Conservation (phyloP, 2,797 vertebrate species). For the Glyptemys insculpta region DNA sequence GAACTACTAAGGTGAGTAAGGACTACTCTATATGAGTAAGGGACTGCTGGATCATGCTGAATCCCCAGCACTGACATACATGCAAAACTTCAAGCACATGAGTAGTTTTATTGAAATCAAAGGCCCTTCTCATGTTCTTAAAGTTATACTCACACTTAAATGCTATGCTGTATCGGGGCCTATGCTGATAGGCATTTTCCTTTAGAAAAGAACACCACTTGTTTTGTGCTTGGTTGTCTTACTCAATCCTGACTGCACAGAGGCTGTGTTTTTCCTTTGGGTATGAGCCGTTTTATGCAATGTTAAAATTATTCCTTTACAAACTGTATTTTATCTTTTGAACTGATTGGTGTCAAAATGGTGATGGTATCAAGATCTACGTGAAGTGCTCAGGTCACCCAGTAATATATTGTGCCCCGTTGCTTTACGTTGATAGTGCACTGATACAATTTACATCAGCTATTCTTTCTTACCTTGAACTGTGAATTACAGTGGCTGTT, state of each 20-base stretch:
- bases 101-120: neutral
- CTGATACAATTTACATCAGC: conserved; percentile 68
- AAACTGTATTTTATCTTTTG: conserved; percentile 71
- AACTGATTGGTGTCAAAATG: conserved; percentile 74
- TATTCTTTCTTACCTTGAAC: conserved; percentile 75
- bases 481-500: conserved; percentile 67
- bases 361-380: conserved; percentile 69
- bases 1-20: fast-evolving
- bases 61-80: neutral
- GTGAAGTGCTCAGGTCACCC: conserved; percentile 32
- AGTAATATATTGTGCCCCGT: conserved; percentile 55
- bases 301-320: conserved; percentile 23
- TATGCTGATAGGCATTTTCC: neutral
- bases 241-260: conserved; percentile 8
- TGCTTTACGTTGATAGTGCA: conserved; percentile 69
- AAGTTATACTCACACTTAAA: neutral
- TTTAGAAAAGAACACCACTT: conserved; percentile 29
- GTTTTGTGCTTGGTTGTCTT: conserved; percentile 30
- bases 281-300: conserved; percentile 5
- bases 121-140: neutral
- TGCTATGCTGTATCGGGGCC: neutral
- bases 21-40: fast-evolving
- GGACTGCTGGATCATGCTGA: neutral
- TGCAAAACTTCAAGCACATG: neutral
- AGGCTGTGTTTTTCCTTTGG: conserved; percentile 38